These are phyloP conservation scores for Variabilichromis moorii DNA, from an alignment of 2,113 vertebrate species.

Conservation along the genomic window DNA sequence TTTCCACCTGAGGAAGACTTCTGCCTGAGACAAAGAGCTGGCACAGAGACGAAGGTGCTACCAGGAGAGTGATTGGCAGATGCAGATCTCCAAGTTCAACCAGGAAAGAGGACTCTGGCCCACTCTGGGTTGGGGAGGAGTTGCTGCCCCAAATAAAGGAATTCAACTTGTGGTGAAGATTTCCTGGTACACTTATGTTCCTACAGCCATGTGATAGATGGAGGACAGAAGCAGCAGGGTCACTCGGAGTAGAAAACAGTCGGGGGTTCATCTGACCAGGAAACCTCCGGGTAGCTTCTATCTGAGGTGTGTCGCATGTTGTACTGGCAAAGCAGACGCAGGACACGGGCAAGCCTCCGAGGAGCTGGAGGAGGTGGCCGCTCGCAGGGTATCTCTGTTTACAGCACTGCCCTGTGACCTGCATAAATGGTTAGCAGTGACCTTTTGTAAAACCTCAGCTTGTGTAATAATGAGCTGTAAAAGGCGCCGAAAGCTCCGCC, in stretches of 20 bases:
- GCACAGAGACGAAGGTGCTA: not conserved
- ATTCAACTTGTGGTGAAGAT: not conserved
- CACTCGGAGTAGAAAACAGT: not conserved
- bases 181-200: rapidly evolving
- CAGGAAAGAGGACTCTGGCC: not conserved
- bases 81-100: not conserved
- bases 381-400: not conserved
- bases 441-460: not conserved
- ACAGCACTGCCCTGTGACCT: not conserved
- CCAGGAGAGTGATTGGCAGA: not conserved
- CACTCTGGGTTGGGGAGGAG: not conserved
- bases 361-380: not conserved
- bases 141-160: not conserved
- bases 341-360: rapidly evolving
- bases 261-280: not conserved
- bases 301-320: not conserved
- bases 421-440: not conserved
- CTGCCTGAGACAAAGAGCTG: not conserved
- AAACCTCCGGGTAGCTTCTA: not conserved
- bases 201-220: rapidly evolving
- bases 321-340: not conserved
- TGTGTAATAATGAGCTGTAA: not conserved
- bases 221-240: not conserved
- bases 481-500: not conserved
- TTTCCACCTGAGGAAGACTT: not conserved